Conservation (phyloP, 30 jellyfish, hydroid and myxozoan species). For the Hydra vulgaris region DNA sequence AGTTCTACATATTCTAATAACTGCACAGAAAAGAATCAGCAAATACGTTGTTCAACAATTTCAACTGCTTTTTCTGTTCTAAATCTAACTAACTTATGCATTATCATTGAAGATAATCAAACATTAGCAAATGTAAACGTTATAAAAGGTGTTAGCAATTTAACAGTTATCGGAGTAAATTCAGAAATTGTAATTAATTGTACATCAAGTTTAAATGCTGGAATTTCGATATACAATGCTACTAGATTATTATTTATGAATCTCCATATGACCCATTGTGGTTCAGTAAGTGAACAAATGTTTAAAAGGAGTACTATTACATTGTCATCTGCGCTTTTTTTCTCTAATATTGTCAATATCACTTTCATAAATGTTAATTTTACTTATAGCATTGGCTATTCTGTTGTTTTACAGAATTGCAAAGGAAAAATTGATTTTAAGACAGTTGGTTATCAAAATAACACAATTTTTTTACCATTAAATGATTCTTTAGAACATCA, state of each 20-base stretch:
- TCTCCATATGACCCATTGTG: not conserved
- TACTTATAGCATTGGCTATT: slow-evolving; percentile 12
- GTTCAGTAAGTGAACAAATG: not conserved
- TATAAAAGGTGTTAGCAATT: not conserved
- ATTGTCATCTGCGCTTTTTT: slow-evolving; percentile 5
- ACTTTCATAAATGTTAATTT: not conserved
- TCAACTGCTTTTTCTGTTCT: not conserved
- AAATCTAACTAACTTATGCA: not conserved
- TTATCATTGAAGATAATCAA: not conserved
- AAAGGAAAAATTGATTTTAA: not conserved
- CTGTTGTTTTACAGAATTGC: slow-evolving; percentile 4
- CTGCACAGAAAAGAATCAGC: not conserved
- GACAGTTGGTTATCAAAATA: not conserved
- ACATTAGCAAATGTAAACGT: not conserved
- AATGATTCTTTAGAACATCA: not conserved
- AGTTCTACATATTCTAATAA: too few species aligned
- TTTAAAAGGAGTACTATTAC: not conserved
- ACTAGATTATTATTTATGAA: not conserved
- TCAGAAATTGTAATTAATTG: not conserved
- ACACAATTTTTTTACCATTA: not conserved
- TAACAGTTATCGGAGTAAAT: not conserved
- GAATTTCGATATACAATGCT: not conserved
- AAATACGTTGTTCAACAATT: not conserved
- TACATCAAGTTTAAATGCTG: not conserved
- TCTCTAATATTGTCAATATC: not conserved